Evolutionary conservation across 1,140 invertebrate genomes (phyloP), one percentile per base, ranked within the genome.

Genomic region (Leptinotarsa defecta): DNA sequence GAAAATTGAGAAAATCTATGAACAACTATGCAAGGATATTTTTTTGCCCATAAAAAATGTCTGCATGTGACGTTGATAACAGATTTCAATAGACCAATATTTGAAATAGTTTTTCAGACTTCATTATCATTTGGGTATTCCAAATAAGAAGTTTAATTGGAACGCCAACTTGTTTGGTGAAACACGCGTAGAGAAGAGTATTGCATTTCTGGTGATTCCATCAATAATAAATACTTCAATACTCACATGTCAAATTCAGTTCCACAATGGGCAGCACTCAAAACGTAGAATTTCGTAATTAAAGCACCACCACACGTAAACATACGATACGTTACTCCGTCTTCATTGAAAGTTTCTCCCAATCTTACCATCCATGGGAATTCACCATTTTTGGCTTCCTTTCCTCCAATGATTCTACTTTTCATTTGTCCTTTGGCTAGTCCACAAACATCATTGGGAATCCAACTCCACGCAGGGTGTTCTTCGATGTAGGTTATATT

Each of bases 241-340:
- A 57, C 52, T 57, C 52, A 57, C 52, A n/a, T 57, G 15, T 57
- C n/a, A 57, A 17, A 4, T 57, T 57, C 13, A 15, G 2, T 24
- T 15, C n/a, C 52, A 57, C 92, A 93, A 83, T 94, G 93, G 1
- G 90, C 91, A 5, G 93, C 87, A 57, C 92, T 93, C 4, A 93
- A 57, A 22, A 93, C 86, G 77, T 90, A 90, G 2, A 86, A 78
- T 57, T 88, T 84, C 19, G 87, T 89, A 57, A 94, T 88, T 0
- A 94, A 84, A 2, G 89, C 87, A 2, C 91, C 93, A 1, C 90
- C 92, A 80, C 92, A 94, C 57, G 86, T 83, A 75, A 83, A 90
- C 8, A 78, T 67, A 81, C 13, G 15, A 74, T 68, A 20, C 20
- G 2, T 2, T 8, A 19, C 11, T 48, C 80, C 78, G 79, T 78